Percentiles rank a stretch among this genome's conserved stretches.
These are phyloP conservation scores for Linnaemya tessellans DNA, from an alignment of 2,888 invertebrate genomes.

Conservation along the genomic window DNA sequence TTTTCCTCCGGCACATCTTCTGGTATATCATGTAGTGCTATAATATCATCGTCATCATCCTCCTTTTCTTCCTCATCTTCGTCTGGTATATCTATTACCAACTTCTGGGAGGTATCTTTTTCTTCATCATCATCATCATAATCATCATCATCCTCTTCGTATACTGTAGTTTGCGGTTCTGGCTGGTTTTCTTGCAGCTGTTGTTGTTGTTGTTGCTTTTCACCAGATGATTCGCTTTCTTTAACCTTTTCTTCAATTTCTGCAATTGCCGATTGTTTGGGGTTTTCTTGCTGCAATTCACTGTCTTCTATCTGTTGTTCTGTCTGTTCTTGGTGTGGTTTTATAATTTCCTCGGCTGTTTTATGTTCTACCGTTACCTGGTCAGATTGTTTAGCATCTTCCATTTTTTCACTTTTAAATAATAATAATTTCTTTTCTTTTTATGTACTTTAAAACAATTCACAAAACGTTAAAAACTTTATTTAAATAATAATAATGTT, in stretches of 20 bases:
- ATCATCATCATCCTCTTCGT: conserved; percentile 48
- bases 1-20: conserved; percentile 1
- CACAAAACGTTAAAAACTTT: not conserved
- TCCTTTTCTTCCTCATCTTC: conserved; percentile 60
- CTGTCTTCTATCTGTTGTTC: conserved; percentile 3
- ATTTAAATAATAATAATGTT: conserved; percentile 1
- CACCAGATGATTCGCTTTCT: conserved; percentile 27
- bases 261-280: conserved; percentile 7
- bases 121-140: conserved; percentile 64
- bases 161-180: conserved; percentile 2
- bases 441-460: not conserved
- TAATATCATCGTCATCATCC: conserved; percentile 48
- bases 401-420: conserved; percentile 30
- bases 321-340: conserved; percentile 3
- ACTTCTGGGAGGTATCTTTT: conserved; percentile 67
- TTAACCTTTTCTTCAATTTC: conserved; percentile 6
- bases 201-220: conserved; percentile 11
- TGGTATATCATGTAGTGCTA: conserved; percentile 26
- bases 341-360: conserved; percentile 10
- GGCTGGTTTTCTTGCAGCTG: conserved; percentile 5
- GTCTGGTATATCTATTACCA: conserved; percentile 65
- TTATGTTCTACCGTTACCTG: not conserved
- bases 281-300: conserved; percentile 26
- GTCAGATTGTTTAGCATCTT: conserved; percentile 19
- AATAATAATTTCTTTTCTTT: not conserved